Conservation (phyloP, 2,888 invertebrate genomes). For the Plagodis dolabraria region DNA sequence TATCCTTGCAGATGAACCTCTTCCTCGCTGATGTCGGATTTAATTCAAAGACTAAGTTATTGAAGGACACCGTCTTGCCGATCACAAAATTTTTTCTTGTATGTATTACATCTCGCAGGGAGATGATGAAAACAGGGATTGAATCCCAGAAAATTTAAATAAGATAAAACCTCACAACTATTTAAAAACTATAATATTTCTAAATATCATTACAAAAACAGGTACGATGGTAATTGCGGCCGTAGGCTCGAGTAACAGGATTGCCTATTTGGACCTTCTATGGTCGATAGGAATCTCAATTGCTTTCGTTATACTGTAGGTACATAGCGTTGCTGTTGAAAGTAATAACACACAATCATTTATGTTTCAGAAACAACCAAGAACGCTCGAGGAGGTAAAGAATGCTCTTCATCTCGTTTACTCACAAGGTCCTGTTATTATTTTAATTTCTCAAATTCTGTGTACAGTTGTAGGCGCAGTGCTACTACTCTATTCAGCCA, state of each 20-base stretch:
- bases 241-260: no score
- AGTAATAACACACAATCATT: not conserved
- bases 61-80: slow-evolving; percentile 34
- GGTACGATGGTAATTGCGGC: no score
- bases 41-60: slow-evolving; percentile 19
- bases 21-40: slow-evolving; percentile 31
- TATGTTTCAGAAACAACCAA: not conserved
- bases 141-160: no score
- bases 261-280: no score
- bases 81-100: slow-evolving; percentile 23
- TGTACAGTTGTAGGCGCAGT: not conserved
- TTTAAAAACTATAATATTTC: no score
- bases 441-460: not conserved
- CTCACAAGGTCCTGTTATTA: not conserved
- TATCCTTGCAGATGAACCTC: slow-evolving; percentile 33
- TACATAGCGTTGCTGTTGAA: no score
- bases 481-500: not conserved
- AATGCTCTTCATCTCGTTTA: not conserved
- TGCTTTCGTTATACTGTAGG: no score
- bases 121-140: no score
- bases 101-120: slow-evolving; percentile 6
- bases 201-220: no score
- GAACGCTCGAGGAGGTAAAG: not conserved
- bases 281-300: no score
- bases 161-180: no score